These are phyloP conservation scores for Xestia sexstrigata DNA, from an alignment of 2,888 invertebrate genomes.

Conservation along the genomic window DNA sequence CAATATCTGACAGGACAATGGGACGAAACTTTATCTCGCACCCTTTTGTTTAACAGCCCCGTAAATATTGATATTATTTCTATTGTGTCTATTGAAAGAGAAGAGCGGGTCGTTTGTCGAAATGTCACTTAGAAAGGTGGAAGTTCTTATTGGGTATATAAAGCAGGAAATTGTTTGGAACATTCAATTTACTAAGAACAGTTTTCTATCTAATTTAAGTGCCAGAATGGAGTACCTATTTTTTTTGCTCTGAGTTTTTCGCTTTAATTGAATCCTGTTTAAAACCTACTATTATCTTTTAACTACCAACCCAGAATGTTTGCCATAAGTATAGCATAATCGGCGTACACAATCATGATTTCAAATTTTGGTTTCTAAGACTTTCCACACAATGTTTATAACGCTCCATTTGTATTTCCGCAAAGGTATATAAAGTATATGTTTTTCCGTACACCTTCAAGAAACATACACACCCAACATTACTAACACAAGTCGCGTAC, in stretches of 20 bases:
- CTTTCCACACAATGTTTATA: neutral
- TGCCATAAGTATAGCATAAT: neutral
- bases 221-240: conserved; percentile 7
- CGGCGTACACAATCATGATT: neutral
- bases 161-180: conserved; percentile 13
- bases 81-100: conserved; percentile 38
- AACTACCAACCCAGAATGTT: neutral
- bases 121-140: conserved; percentile 4
- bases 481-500: conserved; percentile 19
- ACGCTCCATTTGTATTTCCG: neutral
- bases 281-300: neutral
- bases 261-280: neutral
- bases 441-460: neutral
- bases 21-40: conserved; percentile 49
- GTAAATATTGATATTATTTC: conserved; percentile 47
- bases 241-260: neutral
- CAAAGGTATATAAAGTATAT: neutral
- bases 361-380: neutral
- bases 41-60: conserved; percentile 46
- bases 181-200: conserved; percentile 26
- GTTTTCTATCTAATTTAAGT: neutral
- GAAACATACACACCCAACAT: conserved; percentile 12
- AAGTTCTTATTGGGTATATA: conserved; percentile 6
- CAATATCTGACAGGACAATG: conserved; percentile 54
- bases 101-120: conserved; percentile 26